Base-by-base conservation (phyloP, 2,797 vertebrate species). In the Lacerta bilineata region DNA sequence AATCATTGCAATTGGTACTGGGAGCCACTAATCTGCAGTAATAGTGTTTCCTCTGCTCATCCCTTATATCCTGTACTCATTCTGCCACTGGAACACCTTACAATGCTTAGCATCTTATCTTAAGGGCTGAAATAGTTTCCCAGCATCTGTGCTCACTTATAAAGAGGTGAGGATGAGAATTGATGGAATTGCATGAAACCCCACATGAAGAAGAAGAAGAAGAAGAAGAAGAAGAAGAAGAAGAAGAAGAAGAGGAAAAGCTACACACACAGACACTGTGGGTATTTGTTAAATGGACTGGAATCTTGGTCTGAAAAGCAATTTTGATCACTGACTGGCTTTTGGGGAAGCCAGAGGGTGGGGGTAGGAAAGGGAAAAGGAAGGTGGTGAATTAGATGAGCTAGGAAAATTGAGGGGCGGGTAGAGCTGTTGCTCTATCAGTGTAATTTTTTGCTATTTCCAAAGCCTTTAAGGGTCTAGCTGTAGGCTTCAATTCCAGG, bases 391-490 rank as follows among this genome's bases (percentile, higher is more conserved):
- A 91, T 86, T 84, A 93, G 87, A 76, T 89, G 84, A 92, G 88
- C 86, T 83, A 78, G 87, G 94, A 95, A 94, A 85, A 87, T 79
- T 33, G 87, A 76, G 0, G 68, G 85, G 91, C 85, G 86, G 81
- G 43, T 77, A 36, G 11, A 93, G 74, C 71, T 36, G 84, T 41
- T 10, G 59, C 88, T 91, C 93, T 78, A 75, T n/a, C 64, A 72
- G 77, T 0, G 1, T n/a, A 91, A 91, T 74, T 92, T 86, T 86
- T 5, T 0, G 88, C 91, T 95, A 11, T 71, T 91, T 83, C 61
- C 80, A 78, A 85, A 86, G 86, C 8, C 89, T 93, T 95, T 90
- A 95, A 64, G 87, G 91, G 93, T 89, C 80, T 84, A 87, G 43
- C 33, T 18, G 87, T 39, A 64, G 9, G 71, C 2, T 82, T 91